phyloP scores from a whole-genome alignment of 2,113 vertebrate species.

The Patagioenas fasciata region DNA sequence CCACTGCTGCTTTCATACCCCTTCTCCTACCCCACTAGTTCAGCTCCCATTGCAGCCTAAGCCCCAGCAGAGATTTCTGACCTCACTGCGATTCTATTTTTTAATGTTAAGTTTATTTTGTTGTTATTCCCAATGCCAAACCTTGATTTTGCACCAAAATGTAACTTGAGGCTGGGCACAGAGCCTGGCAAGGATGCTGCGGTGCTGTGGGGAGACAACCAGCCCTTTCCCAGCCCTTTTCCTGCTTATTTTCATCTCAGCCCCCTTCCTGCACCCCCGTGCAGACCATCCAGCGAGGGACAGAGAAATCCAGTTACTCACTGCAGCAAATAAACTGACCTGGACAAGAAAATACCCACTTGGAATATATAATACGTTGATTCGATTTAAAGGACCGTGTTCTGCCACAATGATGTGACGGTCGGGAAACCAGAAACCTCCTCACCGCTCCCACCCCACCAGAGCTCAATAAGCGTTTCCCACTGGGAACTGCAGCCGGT shows the following conservation, averaged over 20 bases:
- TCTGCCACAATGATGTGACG: background rate
- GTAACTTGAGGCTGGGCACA: background rate
- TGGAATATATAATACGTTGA: background rate
- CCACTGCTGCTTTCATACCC: background rate
- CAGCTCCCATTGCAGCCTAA: background rate
- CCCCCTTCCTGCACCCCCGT: background rate
- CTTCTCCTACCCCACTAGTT: background rate
- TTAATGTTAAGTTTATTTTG: too few relatives aligned
- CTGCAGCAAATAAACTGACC: background rate
- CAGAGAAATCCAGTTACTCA: background rate
- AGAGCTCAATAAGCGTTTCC: background rate
- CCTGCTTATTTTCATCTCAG: background rate
- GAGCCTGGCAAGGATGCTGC: background rate
- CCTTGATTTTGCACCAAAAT: background rate
- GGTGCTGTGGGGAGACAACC: background rate
- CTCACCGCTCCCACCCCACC: background rate
- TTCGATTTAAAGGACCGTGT: background rate
- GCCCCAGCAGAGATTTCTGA: background rate
- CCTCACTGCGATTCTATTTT: background rate
- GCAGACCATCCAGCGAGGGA: background rate
- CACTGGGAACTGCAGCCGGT: background rate
- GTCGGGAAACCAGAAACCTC: background rate
- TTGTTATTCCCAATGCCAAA: background rate
- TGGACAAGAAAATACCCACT: background rate
- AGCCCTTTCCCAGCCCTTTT: background rate